Percentiles rank a stretch among this genome's conserved stretches.
Conservation (phyloP, 2,113 vertebrate genomes). For the Accipiter cooperii region DNA sequence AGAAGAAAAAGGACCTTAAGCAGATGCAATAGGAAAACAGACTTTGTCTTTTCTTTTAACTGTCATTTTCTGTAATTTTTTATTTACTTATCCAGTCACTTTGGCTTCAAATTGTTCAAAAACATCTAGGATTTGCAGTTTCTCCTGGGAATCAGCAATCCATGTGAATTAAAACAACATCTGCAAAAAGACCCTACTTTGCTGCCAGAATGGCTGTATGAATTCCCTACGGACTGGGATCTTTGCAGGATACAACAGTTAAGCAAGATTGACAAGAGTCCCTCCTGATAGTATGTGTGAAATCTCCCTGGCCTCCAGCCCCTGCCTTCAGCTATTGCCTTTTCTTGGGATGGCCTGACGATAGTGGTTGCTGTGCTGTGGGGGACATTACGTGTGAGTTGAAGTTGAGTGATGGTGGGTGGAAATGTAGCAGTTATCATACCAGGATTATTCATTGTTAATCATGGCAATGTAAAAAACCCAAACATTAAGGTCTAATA, state of each 20-base stretch:
- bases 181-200: not conserved
- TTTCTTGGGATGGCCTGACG: not conserved
- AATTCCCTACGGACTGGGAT: not conserved
- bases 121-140: not conserved
- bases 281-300: not conserved
- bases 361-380: not conserved
- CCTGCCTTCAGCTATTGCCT: not conserved
- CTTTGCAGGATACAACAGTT: not conserved
- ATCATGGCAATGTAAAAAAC: not conserved
- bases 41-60: not conserved
- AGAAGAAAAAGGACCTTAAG: not conserved
- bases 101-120: not conserved
- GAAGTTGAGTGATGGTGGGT: not conserved
- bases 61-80: not conserved
- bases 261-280: not conserved
- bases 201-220: not conserved
- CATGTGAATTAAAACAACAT: not conserved
- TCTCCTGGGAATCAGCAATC: not conserved
- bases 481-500: not conserved
- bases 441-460: not conserved
- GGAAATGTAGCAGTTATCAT: not conserved
- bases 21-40: not conserved
- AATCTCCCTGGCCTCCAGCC: not conserved
- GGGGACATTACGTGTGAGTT: not conserved
- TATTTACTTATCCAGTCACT: not conserved